phyloP scores from a whole-genome alignment of 2,113 vertebrate genomes.

The Asarcornis scutulata region DNA sequence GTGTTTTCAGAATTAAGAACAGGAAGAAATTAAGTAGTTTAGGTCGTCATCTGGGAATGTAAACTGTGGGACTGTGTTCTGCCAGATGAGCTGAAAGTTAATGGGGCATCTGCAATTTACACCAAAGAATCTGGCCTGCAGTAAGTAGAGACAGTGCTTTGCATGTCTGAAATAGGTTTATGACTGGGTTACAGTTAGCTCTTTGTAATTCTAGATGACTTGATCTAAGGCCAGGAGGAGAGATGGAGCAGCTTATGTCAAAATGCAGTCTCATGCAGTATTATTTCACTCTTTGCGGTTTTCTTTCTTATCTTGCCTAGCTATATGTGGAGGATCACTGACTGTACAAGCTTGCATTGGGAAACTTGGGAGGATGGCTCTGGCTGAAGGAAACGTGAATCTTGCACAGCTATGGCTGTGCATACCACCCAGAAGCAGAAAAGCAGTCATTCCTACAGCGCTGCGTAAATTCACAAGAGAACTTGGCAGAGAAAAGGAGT shows the following conservation, averaged over 20 bases:
- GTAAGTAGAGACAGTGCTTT: not conserved
- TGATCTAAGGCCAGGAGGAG: constrained; percentile 1
- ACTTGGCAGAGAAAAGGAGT: not conserved
- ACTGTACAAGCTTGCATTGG: not conserved
- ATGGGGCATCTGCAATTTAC: not conserved
- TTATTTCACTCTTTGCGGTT: constrained; percentile 19
- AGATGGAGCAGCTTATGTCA: not conserved
- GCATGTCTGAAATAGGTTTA: not conserved
- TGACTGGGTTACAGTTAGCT: not conserved
- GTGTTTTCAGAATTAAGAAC: not conserved
- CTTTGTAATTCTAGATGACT: not conserved
- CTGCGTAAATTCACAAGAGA: not conserved
- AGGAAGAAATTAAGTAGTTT: not conserved
- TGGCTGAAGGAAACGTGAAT: not conserved
- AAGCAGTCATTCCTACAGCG: not conserved
- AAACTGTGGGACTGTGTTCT: not conserved
- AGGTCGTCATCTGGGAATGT: not conserved
- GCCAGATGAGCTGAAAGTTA: not conserved
- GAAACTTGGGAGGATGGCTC: not conserved
- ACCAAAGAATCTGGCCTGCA: not conserved
- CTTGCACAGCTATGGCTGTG: not conserved
- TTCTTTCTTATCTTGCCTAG: not conserved
- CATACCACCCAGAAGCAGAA: not conserved
- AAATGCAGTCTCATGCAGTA: not conserved
- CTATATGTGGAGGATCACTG: not conserved